phyloP scores from a whole-genome alignment of 2,888 invertebrate species.

The Catocala nupta region DNA sequence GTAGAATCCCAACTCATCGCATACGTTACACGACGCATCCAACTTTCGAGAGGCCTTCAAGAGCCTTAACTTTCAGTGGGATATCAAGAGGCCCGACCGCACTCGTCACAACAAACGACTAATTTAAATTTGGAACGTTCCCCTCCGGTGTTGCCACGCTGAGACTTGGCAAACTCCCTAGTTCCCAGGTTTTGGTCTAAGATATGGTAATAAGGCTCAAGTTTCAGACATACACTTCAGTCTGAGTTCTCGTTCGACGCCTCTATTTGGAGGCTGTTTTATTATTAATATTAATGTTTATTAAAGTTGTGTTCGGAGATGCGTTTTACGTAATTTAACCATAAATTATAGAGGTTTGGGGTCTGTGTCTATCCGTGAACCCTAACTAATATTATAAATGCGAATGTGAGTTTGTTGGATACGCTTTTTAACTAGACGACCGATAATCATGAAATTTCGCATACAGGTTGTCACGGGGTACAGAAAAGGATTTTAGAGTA shows the following conservation, averaged over 20 bases:
- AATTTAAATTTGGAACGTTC: slow-evolving; percentile 49
- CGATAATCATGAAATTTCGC: no score
- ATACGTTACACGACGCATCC: neutral
- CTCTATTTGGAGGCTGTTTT: slow-evolving; percentile 16
- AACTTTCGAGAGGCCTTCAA: neutral
- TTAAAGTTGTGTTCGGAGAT: no score
- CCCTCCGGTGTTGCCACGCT: slow-evolving; percentile 27
- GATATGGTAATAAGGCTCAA: slow-evolving; percentile 55
- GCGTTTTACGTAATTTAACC: no score
- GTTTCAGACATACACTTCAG: slow-evolving; percentile 43
- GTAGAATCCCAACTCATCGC: no score
- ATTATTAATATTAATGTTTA: slow-evolving; percentile 2
- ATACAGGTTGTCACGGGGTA: no score
- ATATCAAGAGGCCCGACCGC: slow-evolving; percentile 31
- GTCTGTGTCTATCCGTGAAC: no score
- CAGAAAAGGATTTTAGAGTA: no score
- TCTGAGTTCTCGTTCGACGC: slow-evolving; percentile 24
- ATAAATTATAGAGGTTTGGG: no score
- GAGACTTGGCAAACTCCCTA: slow-evolving; percentile 39
- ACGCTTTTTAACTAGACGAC: no score
- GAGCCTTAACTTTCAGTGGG: slow-evolving; percentile 31
- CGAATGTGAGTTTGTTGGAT: no score
- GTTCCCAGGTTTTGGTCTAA: slow-evolving; percentile 50
- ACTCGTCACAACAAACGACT: slow-evolving; percentile 37
- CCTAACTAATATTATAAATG: no score